Percentiles rank a stretch among this genome's conserved stretches.
These are phyloP conservation scores for Liparis tanakae DNA, from an alignment of 2,797 vertebrate genomes.

Conservation along the genomic window DNA sequence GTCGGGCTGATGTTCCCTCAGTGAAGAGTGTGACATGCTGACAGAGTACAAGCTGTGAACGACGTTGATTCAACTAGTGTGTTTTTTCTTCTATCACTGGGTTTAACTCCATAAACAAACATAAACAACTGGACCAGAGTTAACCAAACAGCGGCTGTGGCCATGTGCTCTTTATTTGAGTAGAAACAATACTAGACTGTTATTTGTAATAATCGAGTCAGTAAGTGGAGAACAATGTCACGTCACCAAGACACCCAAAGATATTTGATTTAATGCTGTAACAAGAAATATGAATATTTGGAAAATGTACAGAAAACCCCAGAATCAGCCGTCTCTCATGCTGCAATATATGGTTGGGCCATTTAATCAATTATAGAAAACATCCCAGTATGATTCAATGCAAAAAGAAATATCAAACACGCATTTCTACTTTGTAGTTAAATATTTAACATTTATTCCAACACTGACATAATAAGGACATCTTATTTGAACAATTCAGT, in stretches of 20 bases:
- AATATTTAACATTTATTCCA: no score
- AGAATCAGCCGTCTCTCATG: no score
- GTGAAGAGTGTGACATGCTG: conserved; percentile 30
- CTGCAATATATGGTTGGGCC: no score
- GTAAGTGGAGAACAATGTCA: not conserved
- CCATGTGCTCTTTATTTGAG: not conserved
- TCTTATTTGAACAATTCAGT: no score
- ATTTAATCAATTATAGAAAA: no score
- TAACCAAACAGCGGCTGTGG: not conserved
- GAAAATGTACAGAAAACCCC: no score
- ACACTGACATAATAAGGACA: no score
- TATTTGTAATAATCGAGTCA: not conserved
- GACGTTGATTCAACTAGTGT: not conserved
- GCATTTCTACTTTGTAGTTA: no score
- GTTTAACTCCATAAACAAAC: not conserved
- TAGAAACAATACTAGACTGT: not conserved
- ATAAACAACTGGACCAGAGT: not conserved
- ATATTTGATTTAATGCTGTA: not conserved
- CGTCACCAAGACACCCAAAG: not conserved
- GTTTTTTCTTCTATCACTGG: not conserved
- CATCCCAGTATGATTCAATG: no score
- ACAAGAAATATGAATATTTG: not conserved
- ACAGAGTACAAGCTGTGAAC: conserved; percentile 1
- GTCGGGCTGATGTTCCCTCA: conserved; percentile 47
- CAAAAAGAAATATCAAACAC: no score